Percentiles rank a stretch among this genome's conserved stretches.
These are phyloP conservation scores for Mya arenaria DNA, from an alignment of 1,140 invertebrate genomes.

Conservation along the genomic window DNA sequence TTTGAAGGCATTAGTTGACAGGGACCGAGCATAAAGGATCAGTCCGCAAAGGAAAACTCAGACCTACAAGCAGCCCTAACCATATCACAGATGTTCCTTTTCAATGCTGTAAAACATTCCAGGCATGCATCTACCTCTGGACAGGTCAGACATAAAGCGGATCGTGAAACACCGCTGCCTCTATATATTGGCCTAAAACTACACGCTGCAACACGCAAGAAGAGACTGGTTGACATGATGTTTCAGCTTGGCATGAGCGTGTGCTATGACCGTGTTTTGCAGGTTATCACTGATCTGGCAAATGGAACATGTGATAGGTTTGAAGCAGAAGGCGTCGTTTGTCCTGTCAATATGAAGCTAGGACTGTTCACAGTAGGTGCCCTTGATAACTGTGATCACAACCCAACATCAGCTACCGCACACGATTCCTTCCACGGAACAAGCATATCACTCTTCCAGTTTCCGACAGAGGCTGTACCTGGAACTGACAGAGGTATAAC, in stretches of 20 bases:
- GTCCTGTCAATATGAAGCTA: constrained; percentile 40
- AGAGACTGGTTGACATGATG: constrained; percentile 54
- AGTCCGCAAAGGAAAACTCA: too few relatives aligned
- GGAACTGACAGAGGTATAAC: neutral
- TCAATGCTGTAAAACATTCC: constrained; percentile 46
- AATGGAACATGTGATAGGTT: constrained; percentile 13
- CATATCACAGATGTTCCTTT: constrained; percentile 56
- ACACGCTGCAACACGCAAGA: constrained; percentile 56
- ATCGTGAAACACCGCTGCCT: constrained; percentile 55
- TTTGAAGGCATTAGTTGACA: too few relatives aligned
- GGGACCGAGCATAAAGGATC: too few relatives aligned
- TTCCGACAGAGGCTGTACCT: constrained; percentile 15
- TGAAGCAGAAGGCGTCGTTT: constrained; percentile 43
- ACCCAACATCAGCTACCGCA: constrained; percentile 59
- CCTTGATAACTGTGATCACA: constrained; percentile 65
- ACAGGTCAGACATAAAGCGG: constrained; percentile 50
- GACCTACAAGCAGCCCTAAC: constrained; percentile 30
- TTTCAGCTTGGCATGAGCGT: constrained; percentile 54
- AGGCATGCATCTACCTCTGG: too few relatives aligned
- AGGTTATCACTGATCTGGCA: constrained; percentile 41
- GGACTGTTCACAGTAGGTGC: constrained; percentile 50
- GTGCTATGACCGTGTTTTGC: constrained; percentile 54
- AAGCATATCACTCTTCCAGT: constrained; percentile 65
- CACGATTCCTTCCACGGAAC: constrained; percentile 62
- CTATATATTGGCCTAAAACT: constrained; percentile 58